Evolutionary conservation across 1,140 invertebrate species (phyloP).

Genomic region (Pristionchus pacificus): DNA sequence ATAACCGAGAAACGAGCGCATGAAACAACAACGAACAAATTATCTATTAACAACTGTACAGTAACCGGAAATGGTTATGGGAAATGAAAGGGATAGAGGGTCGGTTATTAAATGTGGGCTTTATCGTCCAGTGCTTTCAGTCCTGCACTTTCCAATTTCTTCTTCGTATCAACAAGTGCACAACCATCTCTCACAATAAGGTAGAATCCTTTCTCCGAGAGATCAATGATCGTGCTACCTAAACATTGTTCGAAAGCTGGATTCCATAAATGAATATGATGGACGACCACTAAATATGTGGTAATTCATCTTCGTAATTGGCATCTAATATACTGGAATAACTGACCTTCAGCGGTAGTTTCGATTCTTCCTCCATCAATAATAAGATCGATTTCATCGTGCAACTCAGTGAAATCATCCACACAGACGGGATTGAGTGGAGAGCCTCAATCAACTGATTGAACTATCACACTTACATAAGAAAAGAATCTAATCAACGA

Average conservation of each 20-base stretch:
- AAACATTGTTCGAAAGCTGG: not conserved
- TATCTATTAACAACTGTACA: too few species aligned
- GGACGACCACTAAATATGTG: not conserved
- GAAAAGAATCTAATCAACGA: not conserved
- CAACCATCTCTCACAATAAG: constrained; percentile 31
- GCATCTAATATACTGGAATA: not conserved
- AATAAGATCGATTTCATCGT: constrained; percentile 29
- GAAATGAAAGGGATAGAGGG: not conserved
- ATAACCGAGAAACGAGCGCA: not conserved
- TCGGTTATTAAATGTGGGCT: not conserved
- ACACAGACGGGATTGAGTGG: constrained; percentile 17
- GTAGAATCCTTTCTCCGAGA: constrained; percentile 22
- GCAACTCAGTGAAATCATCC: constrained; percentile 29
- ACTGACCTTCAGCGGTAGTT: not conserved
- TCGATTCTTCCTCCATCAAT: constrained; percentile 27
- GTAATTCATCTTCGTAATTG: not conserved
- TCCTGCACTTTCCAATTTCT: constrained; percentile 8
- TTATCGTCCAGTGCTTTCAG: constrained; percentile 1
- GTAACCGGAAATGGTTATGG: not conserved
- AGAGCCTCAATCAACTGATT: constrained; percentile 4
- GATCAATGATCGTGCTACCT: constrained; percentile 34
- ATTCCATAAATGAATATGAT: not conserved
- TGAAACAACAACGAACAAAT: constrained; percentile 6
- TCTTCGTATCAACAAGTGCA: constrained; percentile 5
- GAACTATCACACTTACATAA: not conserved